Evolutionary conservation across 1,140 invertebrate genomes (phyloP).

Genomic region (Drosophila lacteicornis): DNA sequence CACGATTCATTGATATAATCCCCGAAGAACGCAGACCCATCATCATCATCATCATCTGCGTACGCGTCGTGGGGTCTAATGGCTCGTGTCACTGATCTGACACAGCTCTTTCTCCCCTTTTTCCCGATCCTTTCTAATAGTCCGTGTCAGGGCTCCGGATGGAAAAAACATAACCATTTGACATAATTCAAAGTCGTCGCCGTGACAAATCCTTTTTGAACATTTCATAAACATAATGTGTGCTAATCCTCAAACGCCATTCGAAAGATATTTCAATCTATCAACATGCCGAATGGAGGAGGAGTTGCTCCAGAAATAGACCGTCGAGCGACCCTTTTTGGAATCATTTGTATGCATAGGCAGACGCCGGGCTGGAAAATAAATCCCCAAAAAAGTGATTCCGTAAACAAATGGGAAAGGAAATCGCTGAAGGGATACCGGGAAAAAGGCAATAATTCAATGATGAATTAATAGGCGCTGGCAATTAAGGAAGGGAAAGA

Average conservation of each 20-base stretch:
- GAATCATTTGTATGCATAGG: constrained; percentile 35
- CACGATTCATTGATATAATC: constrained; percentile 41
- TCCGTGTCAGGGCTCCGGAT: constrained; percentile 5
- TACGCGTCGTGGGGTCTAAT: constrained; percentile 52
- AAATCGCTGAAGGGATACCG: constrained; percentile 32
- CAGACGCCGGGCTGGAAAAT: constrained; percentile 33
- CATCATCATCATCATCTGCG: constrained; percentile 33
- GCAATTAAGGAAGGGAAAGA: constrained; percentile 54
- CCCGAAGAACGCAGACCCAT: constrained; percentile 25
- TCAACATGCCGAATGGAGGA: constrained; percentile 23
- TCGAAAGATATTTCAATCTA: constrained; percentile 57
- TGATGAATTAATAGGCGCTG: constrained; percentile 70
- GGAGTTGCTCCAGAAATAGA: constrained; percentile 30
- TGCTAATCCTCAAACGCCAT: constrained; percentile 68
- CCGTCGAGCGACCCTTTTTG: constrained; percentile 21
- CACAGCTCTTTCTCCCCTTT: constrained; percentile 6
- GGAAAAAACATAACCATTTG: constrained; percentile 59
- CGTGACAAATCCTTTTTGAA: constrained; percentile 68
- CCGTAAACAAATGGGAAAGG: constrained; percentile 42
- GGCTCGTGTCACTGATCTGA: constrained; percentile 68
- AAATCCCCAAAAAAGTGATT: constrained; percentile 52
- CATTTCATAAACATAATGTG: constrained; percentile 73
- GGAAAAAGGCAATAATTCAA: constrained; percentile 62
- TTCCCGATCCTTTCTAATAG: constrained; percentile 25
- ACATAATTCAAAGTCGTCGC: constrained; percentile 52